Conservation (phyloP, 2,888 invertebrate species). For the Parnassius apollo region DNA sequence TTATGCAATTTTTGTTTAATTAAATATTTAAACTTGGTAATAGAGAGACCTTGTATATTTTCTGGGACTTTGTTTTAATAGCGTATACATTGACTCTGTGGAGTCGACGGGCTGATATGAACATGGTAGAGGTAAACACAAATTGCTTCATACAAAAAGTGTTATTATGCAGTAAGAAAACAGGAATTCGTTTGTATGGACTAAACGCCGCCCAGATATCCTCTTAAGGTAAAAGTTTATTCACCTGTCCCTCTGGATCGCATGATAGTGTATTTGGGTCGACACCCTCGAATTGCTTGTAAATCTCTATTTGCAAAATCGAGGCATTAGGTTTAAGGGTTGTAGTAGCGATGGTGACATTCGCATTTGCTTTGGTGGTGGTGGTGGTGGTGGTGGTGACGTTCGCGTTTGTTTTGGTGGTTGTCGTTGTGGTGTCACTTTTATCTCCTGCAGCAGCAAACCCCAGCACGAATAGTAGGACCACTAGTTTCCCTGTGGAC, state of each 20-base stretch:
- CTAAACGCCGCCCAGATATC: too few relatives aligned
- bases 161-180: too few relatives aligned
- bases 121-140: too few relatives aligned
- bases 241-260: constrained; percentile 59
- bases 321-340: not conserved
- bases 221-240: constrained; percentile 11
- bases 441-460: constrained; percentile 30
- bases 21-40: too few relatives aligned
- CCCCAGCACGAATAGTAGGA: constrained; percentile 39
- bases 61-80: too few relatives aligned
- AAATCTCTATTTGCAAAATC: not conserved
- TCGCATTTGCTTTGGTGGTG: not conserved
- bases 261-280: constrained; percentile 63
- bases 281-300: constrained; percentile 39
- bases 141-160: too few relatives aligned
- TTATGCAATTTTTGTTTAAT: too few relatives aligned
- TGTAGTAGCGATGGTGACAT: not conserved
- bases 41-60: too few relatives aligned
- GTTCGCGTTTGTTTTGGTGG: constrained; percentile 1
- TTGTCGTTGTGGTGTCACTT: constrained; percentile 11
- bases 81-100: too few relatives aligned
- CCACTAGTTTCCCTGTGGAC: constrained; percentile 40
- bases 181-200: too few relatives aligned
- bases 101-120: too few relatives aligned
- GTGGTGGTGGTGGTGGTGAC: constrained; percentile 4